Evolutionary conservation across 2,888 invertebrate species (phyloP), one percentile per base, ranked within the genome.

Genomic region (Agonopterix arenella): DNA sequence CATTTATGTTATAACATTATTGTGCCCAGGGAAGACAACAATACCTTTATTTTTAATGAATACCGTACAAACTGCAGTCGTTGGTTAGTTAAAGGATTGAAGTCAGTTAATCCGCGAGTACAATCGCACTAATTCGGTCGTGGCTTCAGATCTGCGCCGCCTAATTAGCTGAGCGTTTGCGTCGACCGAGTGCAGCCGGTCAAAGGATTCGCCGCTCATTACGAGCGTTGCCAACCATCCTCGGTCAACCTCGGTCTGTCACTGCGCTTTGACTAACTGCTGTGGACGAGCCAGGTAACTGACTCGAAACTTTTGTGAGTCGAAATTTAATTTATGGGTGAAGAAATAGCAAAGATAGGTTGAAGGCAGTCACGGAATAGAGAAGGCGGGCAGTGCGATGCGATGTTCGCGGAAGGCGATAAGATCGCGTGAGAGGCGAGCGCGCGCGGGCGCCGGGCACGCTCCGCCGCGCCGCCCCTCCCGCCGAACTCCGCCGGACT

Each of bases 161-260:
- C 80, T 88, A 89, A 89, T 89, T 89, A 89, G 80, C 76, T 67
- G 73, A 70, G 75, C 80, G 76, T 81, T 84, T 77, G 77, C 73
- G 61, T 64, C 66, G 61, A 64, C 68, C 66, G 62, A 62, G 72
- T 74, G 71, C 80, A 75, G 71, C 76, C 77, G 80, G 80, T 85
- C 88, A 89, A 89, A 88, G 86, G 84, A 82, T 82, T 76, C 74
- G 72, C 76, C 73, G 80, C 85, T 88, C 85, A 84, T 86, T 86
- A 86, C 78, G 76, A 68, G 70, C 70, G 63, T 65, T 66, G 71
- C 73, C 68, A 68, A 67, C 70, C 69, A 59, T 64, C 62, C 64
- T 58, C 67, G 70, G 73, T 68, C 70, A 73, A 67, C 72, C 67
- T 68, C 70, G 68, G 67, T 68, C 69, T 75, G 72, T 74, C 67